Conservation (phyloP, 35 echinoderm and acorn worm genomes). For the Holothuria glaberrima region DNA sequence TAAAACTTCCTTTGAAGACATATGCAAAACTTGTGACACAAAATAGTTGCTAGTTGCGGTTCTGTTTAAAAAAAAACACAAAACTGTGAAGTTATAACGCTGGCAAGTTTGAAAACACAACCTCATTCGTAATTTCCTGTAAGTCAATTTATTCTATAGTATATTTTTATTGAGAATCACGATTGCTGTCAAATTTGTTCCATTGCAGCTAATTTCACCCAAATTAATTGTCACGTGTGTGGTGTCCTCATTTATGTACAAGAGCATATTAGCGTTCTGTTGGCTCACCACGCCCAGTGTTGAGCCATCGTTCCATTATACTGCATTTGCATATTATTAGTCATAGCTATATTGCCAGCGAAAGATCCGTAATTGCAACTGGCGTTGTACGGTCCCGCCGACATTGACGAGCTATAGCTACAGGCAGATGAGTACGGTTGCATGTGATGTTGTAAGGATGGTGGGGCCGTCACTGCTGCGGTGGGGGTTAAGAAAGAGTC, state of each 20-base stretch:
- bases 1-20: too few species aligned
- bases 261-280: not conserved
- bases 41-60: too few species aligned
- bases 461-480: constrained; percentile 69
- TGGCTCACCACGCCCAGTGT: constrained; percentile 82
- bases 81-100: too few species aligned
- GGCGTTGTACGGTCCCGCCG: constrained; percentile 53
- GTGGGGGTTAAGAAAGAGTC: constrained; percentile 72
- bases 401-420: constrained; percentile 49
- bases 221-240: not conserved
- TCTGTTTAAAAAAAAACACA: too few species aligned
- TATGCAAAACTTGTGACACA: too few species aligned
- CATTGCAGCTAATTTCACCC: too few species aligned
- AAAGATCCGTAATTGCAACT: constrained; percentile 83
- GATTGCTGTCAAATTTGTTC: too few species aligned
- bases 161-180: too few species aligned
- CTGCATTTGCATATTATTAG: constrained; percentile 84
- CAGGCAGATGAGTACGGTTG: constrained; percentile 77
- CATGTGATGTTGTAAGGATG: constrained; percentile 81
- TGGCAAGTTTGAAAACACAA: too few species aligned
- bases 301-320: constrained; percentile 82
- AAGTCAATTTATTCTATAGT: too few species aligned
- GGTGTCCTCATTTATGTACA: constrained; percentile 29
- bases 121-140: too few species aligned
- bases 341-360: constrained; percentile 70